These are phyloP conservation scores for Dolichotis patagonum DNA, from an alignment of 2,113 vertebrate species.

Conservation along the genomic window DNA sequence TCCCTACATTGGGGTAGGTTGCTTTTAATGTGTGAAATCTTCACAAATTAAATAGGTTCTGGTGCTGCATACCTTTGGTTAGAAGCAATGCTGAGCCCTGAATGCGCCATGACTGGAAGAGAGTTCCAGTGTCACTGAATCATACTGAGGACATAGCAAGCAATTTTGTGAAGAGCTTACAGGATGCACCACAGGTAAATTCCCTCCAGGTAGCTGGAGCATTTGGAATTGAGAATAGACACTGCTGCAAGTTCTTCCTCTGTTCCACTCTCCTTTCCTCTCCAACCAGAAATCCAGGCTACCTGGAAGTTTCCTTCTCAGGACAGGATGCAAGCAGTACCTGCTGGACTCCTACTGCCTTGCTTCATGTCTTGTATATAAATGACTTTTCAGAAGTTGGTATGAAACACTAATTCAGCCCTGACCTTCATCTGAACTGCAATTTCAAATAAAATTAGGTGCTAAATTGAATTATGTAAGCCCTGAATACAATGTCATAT, in stretches of 20 bases:
- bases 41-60: background rate
- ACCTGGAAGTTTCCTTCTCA: background rate
- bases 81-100: background rate
- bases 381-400: slow-evolving; percentile 65
- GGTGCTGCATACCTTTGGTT: background rate
- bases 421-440: slow-evolving; percentile 44
- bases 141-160: background rate
- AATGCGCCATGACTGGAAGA: background rate
- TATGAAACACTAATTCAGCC: slow-evolving; percentile 80
- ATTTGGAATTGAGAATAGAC: background rate
- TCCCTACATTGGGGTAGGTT: background rate
- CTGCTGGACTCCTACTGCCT: background rate
- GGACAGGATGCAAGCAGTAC: background rate
- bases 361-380: slow-evolving; percentile 49
- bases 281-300: background rate
- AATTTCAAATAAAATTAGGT: slow-evolving; percentile 80
- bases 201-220: background rate
- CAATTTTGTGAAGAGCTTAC: background rate
- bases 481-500: background rate
- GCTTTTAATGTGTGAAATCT: background rate
- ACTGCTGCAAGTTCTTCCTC: background rate
- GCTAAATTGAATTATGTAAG: background rate
- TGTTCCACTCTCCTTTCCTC: background rate
- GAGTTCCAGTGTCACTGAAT: too few species aligned
- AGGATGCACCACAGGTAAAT: background rate